phyloP scores from a whole-genome alignment of 2,797 vertebrate genomes.

The Chelon labrosus region DNA sequence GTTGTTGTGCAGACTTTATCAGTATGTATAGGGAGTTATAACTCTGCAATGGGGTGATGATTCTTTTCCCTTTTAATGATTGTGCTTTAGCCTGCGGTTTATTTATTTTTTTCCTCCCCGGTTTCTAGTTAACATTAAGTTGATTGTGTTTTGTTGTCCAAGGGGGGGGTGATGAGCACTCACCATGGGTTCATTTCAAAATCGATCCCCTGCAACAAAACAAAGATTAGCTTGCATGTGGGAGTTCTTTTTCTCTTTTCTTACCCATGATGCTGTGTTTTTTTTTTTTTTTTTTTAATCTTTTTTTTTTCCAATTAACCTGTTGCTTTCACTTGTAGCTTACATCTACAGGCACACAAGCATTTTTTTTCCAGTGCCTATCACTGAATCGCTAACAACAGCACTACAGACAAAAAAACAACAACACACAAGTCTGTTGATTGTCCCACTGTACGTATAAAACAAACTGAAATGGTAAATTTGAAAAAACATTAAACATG shows the following conservation, averaged over 20 bases:
- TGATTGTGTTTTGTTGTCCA: constrained; percentile 82
- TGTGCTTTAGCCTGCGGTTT: constrained; percentile 87
- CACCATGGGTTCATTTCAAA: constrained; percentile 59
- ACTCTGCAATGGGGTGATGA: constrained; percentile 77
- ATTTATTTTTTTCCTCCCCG: constrained; percentile 22
- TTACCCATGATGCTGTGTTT: constrained; percentile 77
- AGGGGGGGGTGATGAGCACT: constrained; percentile 68
- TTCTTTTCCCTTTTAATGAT: constrained; percentile 84
- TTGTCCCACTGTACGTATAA: too few relatives aligned
- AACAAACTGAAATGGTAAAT: too few relatives aligned
- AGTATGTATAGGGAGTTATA: constrained; percentile 83
- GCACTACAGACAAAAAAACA: too few relatives aligned
- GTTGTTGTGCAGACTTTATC: constrained; percentile 81
- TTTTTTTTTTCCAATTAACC: constrained; percentile 71
- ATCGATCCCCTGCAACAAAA: constrained; percentile 83
- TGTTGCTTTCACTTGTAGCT: constrained; percentile 65
- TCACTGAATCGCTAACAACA: too few relatives aligned
- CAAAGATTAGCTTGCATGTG: constrained; percentile 83
- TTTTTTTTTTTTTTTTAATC: not conserved
- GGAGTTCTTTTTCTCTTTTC: constrained; percentile 69
- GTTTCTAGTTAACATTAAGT: constrained; percentile 76
- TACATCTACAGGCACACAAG: constrained; percentile 49
- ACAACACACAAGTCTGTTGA: too few relatives aligned
- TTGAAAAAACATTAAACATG: not conserved
- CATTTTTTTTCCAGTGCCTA: constrained; percentile 1